Evolutionary conservation across 2,113 vertebrate species (phyloP).

Genomic region (Pungitius pungitius): DNA sequence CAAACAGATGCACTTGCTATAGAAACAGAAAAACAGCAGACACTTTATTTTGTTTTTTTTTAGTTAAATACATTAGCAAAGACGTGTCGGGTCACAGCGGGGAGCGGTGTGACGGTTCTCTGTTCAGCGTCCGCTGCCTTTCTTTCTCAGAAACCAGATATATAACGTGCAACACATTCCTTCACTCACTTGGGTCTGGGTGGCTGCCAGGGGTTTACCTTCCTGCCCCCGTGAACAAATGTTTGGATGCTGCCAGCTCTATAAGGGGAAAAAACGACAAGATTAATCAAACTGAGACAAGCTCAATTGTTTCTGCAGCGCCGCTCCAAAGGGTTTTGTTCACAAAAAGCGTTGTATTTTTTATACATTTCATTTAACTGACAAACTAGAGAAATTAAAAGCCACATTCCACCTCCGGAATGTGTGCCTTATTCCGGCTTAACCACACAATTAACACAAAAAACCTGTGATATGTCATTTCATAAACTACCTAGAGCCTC

Average conservation of each 20-base stretch:
- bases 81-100: background rate
- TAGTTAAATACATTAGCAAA: background rate
- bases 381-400: too few species aligned
- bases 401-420: too few species aligned
- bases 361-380: too few species aligned
- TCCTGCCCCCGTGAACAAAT: conserved; percentile 46
- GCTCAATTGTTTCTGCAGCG: conserved; percentile 24
- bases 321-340: background rate
- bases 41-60: background rate
- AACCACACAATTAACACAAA: conserved; percentile 14
- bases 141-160: conserved; percentile 52
- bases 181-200: conserved; percentile 37
- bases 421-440: conserved; percentile 24
- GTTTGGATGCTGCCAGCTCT: conserved; percentile 40
- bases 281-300: conserved; percentile 39
- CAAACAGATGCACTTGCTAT: conserved; percentile 7
- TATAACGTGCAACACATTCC: conserved; percentile 56
- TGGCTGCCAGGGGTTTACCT: conserved; percentile 51
- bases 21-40: conserved; percentile 1
- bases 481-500: conserved; percentile 15
- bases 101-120: conserved; percentile 11
- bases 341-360: conserved; percentile 18
- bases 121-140: conserved; percentile 23
- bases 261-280: conserved; percentile 25
- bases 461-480: conserved; percentile 28